These are phyloP conservation scores for Phocoena sinus DNA, from an alignment of 2,113 vertebrate genomes.

Conservation along the genomic window DNA sequence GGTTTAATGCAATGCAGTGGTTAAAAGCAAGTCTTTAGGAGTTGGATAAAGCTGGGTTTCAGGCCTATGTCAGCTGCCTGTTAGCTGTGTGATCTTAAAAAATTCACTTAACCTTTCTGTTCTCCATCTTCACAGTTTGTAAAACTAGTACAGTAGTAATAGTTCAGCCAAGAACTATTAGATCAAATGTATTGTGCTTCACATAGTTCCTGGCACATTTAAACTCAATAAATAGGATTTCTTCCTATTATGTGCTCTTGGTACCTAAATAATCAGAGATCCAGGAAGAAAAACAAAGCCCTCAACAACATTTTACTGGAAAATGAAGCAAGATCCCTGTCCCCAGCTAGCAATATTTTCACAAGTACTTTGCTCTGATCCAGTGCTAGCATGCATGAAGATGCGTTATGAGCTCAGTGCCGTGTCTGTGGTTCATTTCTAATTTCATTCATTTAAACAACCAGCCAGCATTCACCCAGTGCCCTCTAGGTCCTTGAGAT, in stretches of 20 bases:
- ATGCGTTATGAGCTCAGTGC: background rate
- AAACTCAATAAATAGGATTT: background rate
- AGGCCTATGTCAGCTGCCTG: background rate
- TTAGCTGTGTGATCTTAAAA: background rate
- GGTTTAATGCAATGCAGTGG: background rate
- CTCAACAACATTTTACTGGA: background rate
- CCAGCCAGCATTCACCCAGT: background rate
- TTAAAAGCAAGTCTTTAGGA: conserved; percentile 11
- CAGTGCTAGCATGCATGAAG: background rate
- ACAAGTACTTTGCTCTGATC: background rate
- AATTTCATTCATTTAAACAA: background rate
- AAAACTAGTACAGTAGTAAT: background rate
- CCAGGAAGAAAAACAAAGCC: background rate
- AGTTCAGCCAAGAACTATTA: background rate
- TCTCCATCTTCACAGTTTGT: background rate
- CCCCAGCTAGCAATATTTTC: background rate
- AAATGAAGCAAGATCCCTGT: background rate
- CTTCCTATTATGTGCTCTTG: background rate
- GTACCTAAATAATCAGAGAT: background rate
- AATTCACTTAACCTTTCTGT: background rate
- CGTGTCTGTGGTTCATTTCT: background rate
- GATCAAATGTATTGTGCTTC: background rate
- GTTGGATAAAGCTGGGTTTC: background rate
- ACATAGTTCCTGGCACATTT: background rate
- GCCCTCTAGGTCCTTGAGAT: background rate